Evolutionary conservation across 2,888 invertebrate species (phyloP).

Genomic region (Synergus itoensis): DNA sequence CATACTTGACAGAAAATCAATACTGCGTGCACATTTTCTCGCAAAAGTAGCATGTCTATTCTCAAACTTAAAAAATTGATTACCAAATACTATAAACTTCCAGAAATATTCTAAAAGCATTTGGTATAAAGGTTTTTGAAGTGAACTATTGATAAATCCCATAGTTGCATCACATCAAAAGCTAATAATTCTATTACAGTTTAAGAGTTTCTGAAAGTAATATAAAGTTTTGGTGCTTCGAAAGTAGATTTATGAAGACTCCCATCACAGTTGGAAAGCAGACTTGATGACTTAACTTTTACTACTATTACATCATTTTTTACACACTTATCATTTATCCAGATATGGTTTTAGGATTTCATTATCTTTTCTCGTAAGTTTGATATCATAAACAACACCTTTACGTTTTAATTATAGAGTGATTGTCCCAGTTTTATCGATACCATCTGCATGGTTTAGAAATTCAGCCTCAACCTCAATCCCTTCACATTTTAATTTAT

Average conservation of each 20-base stretch:
- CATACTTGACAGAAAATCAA: not conserved
- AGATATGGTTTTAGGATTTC: too few species aligned
- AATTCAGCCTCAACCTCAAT: constrained; percentile 35
- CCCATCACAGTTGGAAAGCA: not conserved
- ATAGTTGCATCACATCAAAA: constrained; percentile 5
- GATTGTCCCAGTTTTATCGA: constrained; percentile 15
- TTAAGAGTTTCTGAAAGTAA: constrained; percentile 5
- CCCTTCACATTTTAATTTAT: constrained; percentile 2
- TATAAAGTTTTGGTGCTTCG: constrained; percentile 3
- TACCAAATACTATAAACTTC: not conserved
- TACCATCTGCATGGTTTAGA: not conserved
- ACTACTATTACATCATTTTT: not conserved
- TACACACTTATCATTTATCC: not conserved
- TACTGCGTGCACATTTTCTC: not conserved
- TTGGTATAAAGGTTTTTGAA: not conserved
- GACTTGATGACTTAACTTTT: not conserved
- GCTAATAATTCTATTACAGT: not conserved
- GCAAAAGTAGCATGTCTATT: not conserved
- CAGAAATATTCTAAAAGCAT: too few species aligned
- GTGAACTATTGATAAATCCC: not conserved
- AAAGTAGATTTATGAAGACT: not conserved
- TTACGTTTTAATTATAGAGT: constrained; percentile 8
- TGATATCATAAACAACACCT: not conserved
- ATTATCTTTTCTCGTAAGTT: not conserved
- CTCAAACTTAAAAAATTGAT: not conserved